phyloP scores from a whole-genome alignment of 2,797 vertebrate genomes.

The Ciconia nigra region DNA sequence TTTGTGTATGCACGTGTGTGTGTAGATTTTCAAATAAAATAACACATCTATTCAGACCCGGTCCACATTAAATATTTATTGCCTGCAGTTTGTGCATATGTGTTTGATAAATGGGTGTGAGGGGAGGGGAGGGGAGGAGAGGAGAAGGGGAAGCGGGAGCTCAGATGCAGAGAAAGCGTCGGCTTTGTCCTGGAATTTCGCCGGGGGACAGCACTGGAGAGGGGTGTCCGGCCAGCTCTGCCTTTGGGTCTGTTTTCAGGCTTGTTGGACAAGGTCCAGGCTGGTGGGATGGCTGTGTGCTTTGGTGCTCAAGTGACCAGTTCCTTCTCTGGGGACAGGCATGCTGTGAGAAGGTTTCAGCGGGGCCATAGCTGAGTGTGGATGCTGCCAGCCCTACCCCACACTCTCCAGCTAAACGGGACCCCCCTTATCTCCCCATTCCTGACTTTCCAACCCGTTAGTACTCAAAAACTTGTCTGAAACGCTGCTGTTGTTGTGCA shows the following conservation, averaged over 20 bases:
- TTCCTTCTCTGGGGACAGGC: background rate
- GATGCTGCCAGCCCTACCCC: background rate
- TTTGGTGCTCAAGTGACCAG: background rate
- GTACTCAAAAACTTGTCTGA: background rate
- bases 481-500: background rate
- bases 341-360: background rate
- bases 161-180: rapidly evolving
- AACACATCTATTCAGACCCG: slow-evolving; percentile 54
- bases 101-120: slow-evolving; percentile 58
- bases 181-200: slow-evolving; percentile 42
- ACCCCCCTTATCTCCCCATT: rapidly evolving
- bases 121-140: background rate
- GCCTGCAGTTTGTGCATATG: slow-evolving; percentile 53
- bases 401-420: background rate
- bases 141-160: background rate
- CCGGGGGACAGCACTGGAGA: background rate
- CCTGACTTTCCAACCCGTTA: background rate
- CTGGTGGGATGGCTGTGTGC: background rate
- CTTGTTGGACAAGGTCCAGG: background rate
- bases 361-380: rapidly evolving
- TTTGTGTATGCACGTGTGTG: background rate
- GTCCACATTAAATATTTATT: slow-evolving; percentile 77
- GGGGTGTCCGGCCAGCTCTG: rapidly evolving
- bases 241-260: background rate
- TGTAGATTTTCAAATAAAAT: slow-evolving; percentile 71